Base-by-base conservation (phyloP, 2,113 vertebrate species). In the Aspiorhynchus laticeps region DNA sequence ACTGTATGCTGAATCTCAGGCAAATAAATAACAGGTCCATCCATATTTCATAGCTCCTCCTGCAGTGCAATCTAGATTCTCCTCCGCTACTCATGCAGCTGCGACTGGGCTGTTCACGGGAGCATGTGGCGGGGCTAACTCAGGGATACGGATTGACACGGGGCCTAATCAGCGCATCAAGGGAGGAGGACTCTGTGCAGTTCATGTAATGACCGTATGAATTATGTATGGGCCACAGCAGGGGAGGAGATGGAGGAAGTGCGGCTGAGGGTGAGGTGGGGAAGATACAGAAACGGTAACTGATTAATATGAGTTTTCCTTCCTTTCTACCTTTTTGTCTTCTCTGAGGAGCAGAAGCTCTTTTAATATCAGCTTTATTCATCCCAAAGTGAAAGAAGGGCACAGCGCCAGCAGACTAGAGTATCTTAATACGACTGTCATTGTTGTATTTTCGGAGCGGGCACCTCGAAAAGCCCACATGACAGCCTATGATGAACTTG, bases 141-240 rank as follows among this genome's bases (percentile, higher is more conserved):
- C 31, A 19, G 63, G 26, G 76, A 79, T 61, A 76, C 48, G 17
- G 73, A 86, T 12, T 38, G 38, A n/a, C 73, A 38, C 48, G 7
- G 65, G 59, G 28, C 38, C 61, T 36, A 85, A 84, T 63, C 75
- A 36, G 77, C 5, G 67, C 48, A 83, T 9, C 69, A 80, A 59
- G 86, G 80, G 56, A 56, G 61, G 69, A 28, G 48, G 15, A 48
- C 33, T 74, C 78, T 85, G 67, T 41, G 85, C 85, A 76, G 46
- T 88, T 86, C 84, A 90, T 86, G 84, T 90, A 91, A 92, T 89
- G 90, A 89, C 85, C 71, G 85, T 75, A 92, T 93, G 91, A 92
- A 94, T 94, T 92, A 93, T 93, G 91, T 85, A 94, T 92, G 87
- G 53, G 48, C 89, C 91, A 90, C 86, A 84, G 81, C 88, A 92